phyloP scores from a whole-genome alignment of 2,113 vertebrate species.

The Silurus meridionalis region DNA sequence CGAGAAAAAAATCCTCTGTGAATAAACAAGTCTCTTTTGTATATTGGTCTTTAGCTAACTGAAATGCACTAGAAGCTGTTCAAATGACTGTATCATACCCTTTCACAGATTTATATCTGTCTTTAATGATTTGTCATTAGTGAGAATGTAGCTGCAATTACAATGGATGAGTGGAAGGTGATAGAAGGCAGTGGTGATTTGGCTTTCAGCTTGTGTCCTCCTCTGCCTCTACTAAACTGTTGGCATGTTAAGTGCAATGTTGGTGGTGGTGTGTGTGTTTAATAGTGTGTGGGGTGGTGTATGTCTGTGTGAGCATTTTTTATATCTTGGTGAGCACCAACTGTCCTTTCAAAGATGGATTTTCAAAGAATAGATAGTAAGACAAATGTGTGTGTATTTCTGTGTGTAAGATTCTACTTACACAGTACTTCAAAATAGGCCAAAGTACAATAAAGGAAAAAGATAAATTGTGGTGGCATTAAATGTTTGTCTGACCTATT shows the following conservation, averaged over 20 bases:
- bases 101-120: constrained; percentile 36
- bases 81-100: constrained; percentile 16
- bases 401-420: constrained; percentile 7
- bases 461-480: neutral
- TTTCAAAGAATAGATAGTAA: neutral
- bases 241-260: constrained; percentile 50
- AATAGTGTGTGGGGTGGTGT: constrained; percentile 25
- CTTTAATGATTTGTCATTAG: constrained; percentile 44
- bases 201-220: constrained; percentile 44
- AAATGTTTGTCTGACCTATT: constrained; percentile 24
- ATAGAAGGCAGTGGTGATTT: constrained; percentile 38
- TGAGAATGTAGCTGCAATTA: constrained; percentile 47
- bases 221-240: constrained; percentile 7
- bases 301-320: neutral
- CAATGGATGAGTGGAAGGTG: constrained; percentile 38
- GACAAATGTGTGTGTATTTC: neutral
- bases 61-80: neutral
- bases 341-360: neutral
- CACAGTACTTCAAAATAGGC: constrained; percentile 17
- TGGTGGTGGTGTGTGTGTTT: constrained; percentile 27
- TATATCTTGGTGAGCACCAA: neutral
- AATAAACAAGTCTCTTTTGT: constrained; percentile 15
- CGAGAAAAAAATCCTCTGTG: constrained; percentile 23
- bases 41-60: constrained; percentile 11
- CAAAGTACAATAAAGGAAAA: constrained; percentile 14